Percentiles rank a stretch among this genome's conserved stretches.
These are phyloP conservation scores for Tragelaphus eurycerus DNA, from an alignment of 2,797 vertebrate species.

Conservation along the genomic window DNA sequence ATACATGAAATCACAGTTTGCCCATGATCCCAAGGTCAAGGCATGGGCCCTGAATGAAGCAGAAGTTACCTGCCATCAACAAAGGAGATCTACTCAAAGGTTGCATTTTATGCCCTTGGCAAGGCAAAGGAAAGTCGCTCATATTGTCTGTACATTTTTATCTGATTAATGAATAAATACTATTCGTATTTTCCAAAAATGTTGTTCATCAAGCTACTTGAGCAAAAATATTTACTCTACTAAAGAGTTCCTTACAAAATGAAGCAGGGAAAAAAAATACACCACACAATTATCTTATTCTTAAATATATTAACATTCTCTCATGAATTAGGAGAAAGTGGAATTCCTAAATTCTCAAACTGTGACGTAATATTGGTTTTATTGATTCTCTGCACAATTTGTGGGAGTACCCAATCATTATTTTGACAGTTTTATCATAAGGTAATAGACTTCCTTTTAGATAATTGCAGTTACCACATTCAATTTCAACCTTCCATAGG, in stretches of 20 bases:
- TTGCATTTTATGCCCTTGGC: background rate
- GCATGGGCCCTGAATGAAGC: background rate
- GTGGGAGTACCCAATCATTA: constrained; percentile 79
- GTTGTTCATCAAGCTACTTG: constrained; percentile 1
- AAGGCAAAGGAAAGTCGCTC: constrained; percentile 6
- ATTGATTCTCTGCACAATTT: constrained; percentile 81
- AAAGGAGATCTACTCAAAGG: background rate
- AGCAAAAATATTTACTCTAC: constrained; percentile 43
- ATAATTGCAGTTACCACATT: constrained; percentile 79
- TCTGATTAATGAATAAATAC: constrained; percentile 25
- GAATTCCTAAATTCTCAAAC: constrained; percentile 82
- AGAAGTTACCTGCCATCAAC: background rate
- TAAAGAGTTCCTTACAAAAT: constrained; percentile 12
- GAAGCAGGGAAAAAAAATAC: constrained; percentile 27
- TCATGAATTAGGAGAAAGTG: constrained; percentile 75
- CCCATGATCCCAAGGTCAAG: background rate
- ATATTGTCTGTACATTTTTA: background rate
- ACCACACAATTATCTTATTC: constrained; percentile 66
- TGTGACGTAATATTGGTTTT: constrained; percentile 79
- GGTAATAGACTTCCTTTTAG: constrained; percentile 82
- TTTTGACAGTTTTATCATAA: constrained; percentile 85
- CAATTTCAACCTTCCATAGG: constrained; percentile 78
- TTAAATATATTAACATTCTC: constrained; percentile 75
- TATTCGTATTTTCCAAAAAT: constrained; percentile 1
- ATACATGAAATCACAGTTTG: background rate